A percentile compares a stretch with the other conserved stretches of the same genome.
Conservation (phyloP, 2,888 invertebrate species). For the Cloeon dipterum region DNA sequence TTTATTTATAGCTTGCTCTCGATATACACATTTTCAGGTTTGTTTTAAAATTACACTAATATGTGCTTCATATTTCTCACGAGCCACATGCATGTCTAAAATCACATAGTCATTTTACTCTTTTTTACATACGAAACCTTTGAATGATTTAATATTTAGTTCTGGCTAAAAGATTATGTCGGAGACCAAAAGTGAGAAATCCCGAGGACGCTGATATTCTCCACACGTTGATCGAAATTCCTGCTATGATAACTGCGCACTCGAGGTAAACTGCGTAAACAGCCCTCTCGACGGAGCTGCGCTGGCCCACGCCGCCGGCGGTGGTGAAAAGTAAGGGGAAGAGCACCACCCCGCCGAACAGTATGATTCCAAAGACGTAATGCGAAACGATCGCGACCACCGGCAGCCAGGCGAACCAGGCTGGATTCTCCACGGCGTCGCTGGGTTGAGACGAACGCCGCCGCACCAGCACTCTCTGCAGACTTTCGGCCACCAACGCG, state of each 20-base stretch:
- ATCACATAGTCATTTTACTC: too few relatives aligned
- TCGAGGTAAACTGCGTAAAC: conserved; percentile 43
- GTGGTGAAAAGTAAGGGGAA: conserved; percentile 49
- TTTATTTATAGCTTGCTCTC: too few relatives aligned
- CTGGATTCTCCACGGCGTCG: too few relatives aligned
- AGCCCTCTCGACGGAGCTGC: conserved; percentile 30
- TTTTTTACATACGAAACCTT: too few relatives aligned
- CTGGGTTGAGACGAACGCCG: too few relatives aligned
- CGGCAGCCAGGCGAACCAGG: conserved; percentile 15
- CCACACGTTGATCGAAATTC: conserved; percentile 31
- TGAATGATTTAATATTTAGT: conserved; percentile 11
- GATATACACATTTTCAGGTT: too few relatives aligned
- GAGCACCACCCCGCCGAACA: conserved; percentile 28
- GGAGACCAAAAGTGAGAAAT: conserved; percentile 27
- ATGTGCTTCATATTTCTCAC: too few relatives aligned
- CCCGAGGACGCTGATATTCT: conserved; percentile 31
- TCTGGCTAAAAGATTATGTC: conserved; percentile 24
- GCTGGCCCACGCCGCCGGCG: conserved; percentile 37
- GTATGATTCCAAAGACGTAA: conserved; percentile 30
- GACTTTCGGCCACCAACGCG: conserved; percentile 19
- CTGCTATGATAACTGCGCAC: conserved; percentile 35
- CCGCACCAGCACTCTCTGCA: conserved; percentile 3
- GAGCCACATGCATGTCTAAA: too few relatives aligned
- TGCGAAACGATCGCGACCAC: conserved; percentile 23
- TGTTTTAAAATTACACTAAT: too few relatives aligned